Evolutionary conservation across 2,888 invertebrate genomes (phyloP).

Genomic region (Agonopterix arenella): DNA sequence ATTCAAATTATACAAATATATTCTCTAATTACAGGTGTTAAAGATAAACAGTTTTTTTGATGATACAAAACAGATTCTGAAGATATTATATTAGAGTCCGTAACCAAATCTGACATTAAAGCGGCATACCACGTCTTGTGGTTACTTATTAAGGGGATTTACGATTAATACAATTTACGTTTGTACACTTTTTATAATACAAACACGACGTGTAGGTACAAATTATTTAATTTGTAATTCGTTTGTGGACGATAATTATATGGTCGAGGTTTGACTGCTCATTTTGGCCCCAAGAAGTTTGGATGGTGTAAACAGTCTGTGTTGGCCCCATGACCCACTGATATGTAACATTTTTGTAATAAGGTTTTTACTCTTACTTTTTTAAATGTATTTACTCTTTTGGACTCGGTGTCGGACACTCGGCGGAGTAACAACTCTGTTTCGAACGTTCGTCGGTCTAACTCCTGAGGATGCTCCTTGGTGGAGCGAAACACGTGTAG

Average conservation of each 20-base stretch:
- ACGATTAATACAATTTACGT: constrained; percentile 64
- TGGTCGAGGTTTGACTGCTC: constrained; percentile 32
- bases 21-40: constrained; percentile 19
- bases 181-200: constrained; percentile 55
- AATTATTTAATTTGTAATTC: constrained; percentile 68
- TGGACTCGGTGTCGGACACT: no score
- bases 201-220: constrained; percentile 60
- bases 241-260: constrained; percentile 61
- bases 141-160: constrained; percentile 65
- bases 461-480: no score
- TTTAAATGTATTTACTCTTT: no score
- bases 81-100: constrained; percentile 55
- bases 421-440: no score
- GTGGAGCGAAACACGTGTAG: no score
- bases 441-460: no score
- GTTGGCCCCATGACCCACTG: constrained; percentile 21
- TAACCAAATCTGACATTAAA: constrained; percentile 67
- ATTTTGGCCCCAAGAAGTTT: constrained; percentile 24
- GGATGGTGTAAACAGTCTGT: constrained; percentile 8
- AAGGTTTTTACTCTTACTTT: no score
- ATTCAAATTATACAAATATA: constrained; percentile 12
- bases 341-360: constrained; percentile 41
- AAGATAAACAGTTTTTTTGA: constrained; percentile 6
- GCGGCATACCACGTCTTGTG: constrained; percentile 51
- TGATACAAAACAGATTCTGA: constrained; percentile 21